Conservation (phyloP, 2,888 invertebrate species). For the Lingula anatina region DNA sequence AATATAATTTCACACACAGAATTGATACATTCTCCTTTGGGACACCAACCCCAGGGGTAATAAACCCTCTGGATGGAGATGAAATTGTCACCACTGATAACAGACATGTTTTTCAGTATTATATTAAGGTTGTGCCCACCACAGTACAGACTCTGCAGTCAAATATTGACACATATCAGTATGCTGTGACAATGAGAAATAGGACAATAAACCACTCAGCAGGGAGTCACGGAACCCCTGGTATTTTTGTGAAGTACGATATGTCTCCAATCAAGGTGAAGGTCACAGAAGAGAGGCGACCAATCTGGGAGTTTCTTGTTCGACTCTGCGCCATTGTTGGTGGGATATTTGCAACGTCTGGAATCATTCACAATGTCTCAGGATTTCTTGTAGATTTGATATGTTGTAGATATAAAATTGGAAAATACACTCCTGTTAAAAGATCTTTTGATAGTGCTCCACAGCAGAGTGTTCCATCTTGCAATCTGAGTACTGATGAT, state of each 20-base stretch:
- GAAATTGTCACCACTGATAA: slow-evolving; percentile 56
- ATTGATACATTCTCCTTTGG: slow-evolving; percentile 94
- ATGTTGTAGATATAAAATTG: no score
- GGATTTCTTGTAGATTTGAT: no score
- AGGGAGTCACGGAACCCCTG: slow-evolving; percentile 90
- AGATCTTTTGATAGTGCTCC: no score
- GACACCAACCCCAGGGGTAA: slow-evolving; percentile 76
- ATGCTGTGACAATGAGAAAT: slow-evolving; percentile 81
- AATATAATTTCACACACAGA: slow-evolving; percentile 93
- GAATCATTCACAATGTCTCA: no score
- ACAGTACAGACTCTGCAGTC: slow-evolving; percentile 61
- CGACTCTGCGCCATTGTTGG: slow-evolving; percentile 87
- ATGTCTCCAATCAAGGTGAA: slow-evolving; percentile 80
- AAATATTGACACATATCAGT: slow-evolving; percentile 69
- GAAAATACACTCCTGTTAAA: no score
- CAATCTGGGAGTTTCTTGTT: slow-evolving; percentile 67
- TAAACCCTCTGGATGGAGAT: slow-evolving; percentile 94
- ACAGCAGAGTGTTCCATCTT: no score
- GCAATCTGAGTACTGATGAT: no score
- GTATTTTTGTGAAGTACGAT: slow-evolving; percentile 93
- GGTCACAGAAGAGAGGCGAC: slow-evolving; percentile 42
- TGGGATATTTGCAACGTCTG: slow-evolving; percentile 83
- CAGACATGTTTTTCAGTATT: slow-evolving; percentile 83
- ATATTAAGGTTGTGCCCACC: slow-evolving; percentile 92
- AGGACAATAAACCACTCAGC: slow-evolving; percentile 66